These are phyloP conservation scores for Mormoops blainvillei DNA, from an alignment of 2,113 vertebrate genomes.

Conservation along the genomic window DNA sequence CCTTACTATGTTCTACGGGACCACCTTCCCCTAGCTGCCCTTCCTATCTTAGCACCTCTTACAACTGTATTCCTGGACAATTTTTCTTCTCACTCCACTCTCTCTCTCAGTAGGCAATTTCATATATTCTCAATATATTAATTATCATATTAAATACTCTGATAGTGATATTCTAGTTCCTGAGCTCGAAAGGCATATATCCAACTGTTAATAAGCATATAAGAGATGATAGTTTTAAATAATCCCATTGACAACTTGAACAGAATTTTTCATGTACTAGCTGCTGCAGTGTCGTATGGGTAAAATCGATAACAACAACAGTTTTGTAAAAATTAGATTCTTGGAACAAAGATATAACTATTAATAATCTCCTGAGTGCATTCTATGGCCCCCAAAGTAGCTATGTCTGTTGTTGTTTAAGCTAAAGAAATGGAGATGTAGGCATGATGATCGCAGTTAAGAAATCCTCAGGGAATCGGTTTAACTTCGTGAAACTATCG, in stretches of 20 bases:
- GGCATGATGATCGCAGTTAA: neutral
- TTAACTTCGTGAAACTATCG: neutral
- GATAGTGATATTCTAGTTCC: neutral
- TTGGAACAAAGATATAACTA: neutral
- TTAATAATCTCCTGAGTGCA: neutral
- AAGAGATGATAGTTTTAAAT: neutral
- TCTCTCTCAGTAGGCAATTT: neutral
- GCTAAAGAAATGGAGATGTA: neutral
- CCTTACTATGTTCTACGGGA: neutral
- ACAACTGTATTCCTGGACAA: neutral
- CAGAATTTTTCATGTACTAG: neutral
- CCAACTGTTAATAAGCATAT: neutral
- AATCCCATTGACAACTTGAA: neutral
- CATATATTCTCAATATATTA: neutral
- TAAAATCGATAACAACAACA: neutral
- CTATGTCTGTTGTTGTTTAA: neutral
- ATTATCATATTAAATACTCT: neutral
- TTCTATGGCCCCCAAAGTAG: neutral
- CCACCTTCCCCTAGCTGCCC: neutral
- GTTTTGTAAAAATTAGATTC: neutral
- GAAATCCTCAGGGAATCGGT: neutral
- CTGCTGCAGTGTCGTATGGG: neutral
- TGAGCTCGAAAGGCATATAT: neutral
- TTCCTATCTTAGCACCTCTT: neutral
- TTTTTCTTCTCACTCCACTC: neutral